Evolutionary conservation across 2,797 vertebrate genomes (phyloP).

Genomic region (Sebastes elongatus): DNA sequence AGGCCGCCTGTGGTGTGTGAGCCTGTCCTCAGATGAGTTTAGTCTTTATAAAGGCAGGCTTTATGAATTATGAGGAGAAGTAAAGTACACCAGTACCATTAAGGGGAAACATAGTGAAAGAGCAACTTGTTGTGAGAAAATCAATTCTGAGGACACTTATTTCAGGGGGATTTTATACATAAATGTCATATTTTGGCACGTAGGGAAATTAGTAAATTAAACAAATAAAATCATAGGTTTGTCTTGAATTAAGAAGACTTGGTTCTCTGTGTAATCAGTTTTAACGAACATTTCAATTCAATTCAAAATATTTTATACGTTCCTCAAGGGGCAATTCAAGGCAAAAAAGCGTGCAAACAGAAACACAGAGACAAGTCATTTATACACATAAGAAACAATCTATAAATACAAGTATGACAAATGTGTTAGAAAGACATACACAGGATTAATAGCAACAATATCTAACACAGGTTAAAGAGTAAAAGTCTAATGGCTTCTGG

Average conservation of each 20-base stretch:
- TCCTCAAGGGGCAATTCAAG: too few species aligned
- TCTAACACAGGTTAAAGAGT: too few species aligned
- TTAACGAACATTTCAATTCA: not conserved
- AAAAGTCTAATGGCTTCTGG: too few species aligned
- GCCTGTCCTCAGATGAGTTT: conserved; percentile 7
- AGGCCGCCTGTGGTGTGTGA: conserved; percentile 6
- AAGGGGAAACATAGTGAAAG: not conserved
- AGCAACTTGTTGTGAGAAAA: not conserved
- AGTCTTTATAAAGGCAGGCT: conserved; percentile 18
- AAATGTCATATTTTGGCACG: not conserved
- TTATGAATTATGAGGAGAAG: conserved; percentile 47
- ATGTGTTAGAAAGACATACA: too few species aligned
- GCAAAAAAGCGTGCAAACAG: too few species aligned
- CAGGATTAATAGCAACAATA: too few species aligned
- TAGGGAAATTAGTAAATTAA: not conserved
- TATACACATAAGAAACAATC: too few species aligned
- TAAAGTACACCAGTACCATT: conserved; percentile 21
- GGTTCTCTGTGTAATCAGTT: not conserved
- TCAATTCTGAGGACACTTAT: not conserved
- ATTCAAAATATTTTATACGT: too few species aligned
- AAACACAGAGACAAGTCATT: rapidly evolving
- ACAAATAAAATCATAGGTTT: not conserved
- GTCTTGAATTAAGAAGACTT: not conserved
- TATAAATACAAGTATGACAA: too few species aligned
- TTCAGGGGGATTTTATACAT: not conserved